phyloP scores from a whole-genome alignment of 1,140 invertebrate genomes.

The Bombus vancouverensis region DNA sequence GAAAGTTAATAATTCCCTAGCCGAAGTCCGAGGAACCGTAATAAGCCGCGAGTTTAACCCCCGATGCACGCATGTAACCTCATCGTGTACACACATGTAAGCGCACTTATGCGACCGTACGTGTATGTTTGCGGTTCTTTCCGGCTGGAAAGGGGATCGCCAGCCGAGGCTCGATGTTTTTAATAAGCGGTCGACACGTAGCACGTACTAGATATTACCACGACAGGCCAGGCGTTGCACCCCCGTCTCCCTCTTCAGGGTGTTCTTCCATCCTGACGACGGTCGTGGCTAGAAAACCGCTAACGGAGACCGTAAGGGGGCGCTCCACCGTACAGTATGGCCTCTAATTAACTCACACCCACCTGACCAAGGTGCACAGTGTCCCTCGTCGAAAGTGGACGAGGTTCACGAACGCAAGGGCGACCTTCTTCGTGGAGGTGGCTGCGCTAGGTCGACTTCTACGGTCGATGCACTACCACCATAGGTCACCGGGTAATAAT shows the following conservation, averaged over 20 bases:
- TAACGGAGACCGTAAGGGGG: constrained; percentile 18
- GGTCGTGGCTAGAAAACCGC: constrained; percentile 13
- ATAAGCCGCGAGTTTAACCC: constrained; percentile 74
- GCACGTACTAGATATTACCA: constrained; percentile 78
- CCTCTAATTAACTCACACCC: constrained; percentile 74
- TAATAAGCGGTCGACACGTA: constrained; percentile 79
- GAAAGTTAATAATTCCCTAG: constrained; percentile 70
- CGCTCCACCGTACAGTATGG: constrained; percentile 51
- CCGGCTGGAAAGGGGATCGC: constrained; percentile 60
- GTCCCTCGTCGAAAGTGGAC: constrained; percentile 55
- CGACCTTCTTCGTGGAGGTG: constrained; percentile 16
- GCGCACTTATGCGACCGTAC: constrained; percentile 59
- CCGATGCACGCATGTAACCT: constrained; percentile 36
- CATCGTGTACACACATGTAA: constrained; percentile 45
- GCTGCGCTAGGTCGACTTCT: constrained; percentile 14
- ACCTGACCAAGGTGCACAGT: constrained; percentile 54
- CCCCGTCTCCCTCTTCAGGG: constrained; percentile 26
- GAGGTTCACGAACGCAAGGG: constrained; percentile 48
- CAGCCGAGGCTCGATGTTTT: constrained; percentile 75
- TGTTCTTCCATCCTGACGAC: constrained; percentile 54
- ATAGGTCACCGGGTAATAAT: constrained; percentile 57
- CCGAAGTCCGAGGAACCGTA: constrained; percentile 61
- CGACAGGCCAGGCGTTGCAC: constrained; percentile 62
- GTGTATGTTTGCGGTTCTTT: constrained; percentile 41
- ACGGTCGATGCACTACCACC: constrained; percentile 53